Percentiles rank a stretch among this genome's conserved stretches.
Conservation (phyloP, 2,888 invertebrate genomes). For the Athalia circularis region DNA sequence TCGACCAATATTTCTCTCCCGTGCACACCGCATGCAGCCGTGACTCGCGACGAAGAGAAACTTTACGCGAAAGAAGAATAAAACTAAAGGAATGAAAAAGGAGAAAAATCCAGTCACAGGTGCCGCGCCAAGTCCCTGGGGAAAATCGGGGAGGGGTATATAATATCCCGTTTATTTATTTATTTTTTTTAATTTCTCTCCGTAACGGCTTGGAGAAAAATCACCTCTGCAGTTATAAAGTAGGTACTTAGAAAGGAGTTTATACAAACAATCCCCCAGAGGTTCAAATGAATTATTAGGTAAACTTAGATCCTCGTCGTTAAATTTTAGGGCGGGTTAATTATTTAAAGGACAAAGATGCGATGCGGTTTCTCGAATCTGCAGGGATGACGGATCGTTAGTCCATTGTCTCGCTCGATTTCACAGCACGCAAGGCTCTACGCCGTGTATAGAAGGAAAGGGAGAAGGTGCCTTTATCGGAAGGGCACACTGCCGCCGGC, state of each 20-base stretch:
- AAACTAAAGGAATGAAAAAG: not conserved
- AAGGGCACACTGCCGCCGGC: slow-evolving; percentile 6
- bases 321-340: slow-evolving; percentile 30
- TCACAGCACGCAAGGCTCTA: slow-evolving; percentile 35
- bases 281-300: not conserved
- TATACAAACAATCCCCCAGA: no score
- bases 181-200: no score
- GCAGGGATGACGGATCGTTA: slow-evolving; percentile 34
- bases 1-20: slow-evolving; percentile 5
- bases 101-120: slow-evolving; percentile 7
- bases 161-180: not conserved
- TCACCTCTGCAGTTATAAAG: no score
- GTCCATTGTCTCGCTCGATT: slow-evolving; percentile 55
- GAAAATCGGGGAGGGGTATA: not conserved
- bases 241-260: no score
- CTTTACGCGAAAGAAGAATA: not conserved
- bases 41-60: not conserved
- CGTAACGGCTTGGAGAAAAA: no score
- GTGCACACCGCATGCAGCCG: not conserved
- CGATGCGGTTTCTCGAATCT: not conserved
- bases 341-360: slow-evolving; percentile 42
- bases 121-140: slow-evolving; percentile 16
- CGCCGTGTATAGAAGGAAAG: no score
- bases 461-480: slow-evolving; percentile 56
- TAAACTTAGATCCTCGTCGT: not conserved